Evolutionary conservation across 2,888 invertebrate species (phyloP), one percentile per base, ranked within the genome.

Genomic region (Hybos culiciformis): DNA sequence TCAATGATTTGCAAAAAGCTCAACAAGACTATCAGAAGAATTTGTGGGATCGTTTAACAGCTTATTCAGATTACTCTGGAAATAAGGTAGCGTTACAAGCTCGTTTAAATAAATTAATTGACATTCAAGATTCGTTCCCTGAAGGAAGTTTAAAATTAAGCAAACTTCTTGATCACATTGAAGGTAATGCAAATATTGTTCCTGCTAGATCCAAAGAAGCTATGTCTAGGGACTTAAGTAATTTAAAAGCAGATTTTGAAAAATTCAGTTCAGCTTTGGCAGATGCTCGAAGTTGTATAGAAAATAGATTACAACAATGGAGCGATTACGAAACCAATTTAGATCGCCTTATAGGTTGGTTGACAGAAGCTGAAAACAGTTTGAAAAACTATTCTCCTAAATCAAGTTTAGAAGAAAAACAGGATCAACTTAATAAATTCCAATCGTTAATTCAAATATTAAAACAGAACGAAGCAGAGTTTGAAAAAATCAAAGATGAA

Each of bases 11-110:
- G 43, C 85, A 87, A 53, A 87, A 87, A 60, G 75, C 82, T 1
- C 83, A 88, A 50, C 86, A 87, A 66, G 90, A 91, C 55, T 85
- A 87, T 64, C 86, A 91, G 55, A 91, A 90, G 60, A 83, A 84
- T 55, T 74, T 90, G 29, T 87, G 90, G 83, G 92, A 93, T 59
- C 81, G 83, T 51, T 69, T 94, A 6, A 78, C 84, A 37, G 73
- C 80, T 45, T 77, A 84, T 52, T 83, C 83, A 5, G 92, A 93
- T 63, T 85, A 81, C 51, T 81, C 83, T 26, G 93, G 93, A 7
- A 92, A 85, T 54, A 86, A 90, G 61, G 75, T 82, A 29, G 78
- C 81, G 1, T 68, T 94, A n/a, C 84, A 90, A 59, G 78, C 80
- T 34, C 77, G 90, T 55, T 69, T 92, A 17, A 73, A 72, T 33